These are phyloP conservation scores for Pardalotus punctatus DNA, from an alignment of 2,113 vertebrate genomes.

Conservation along the genomic window DNA sequence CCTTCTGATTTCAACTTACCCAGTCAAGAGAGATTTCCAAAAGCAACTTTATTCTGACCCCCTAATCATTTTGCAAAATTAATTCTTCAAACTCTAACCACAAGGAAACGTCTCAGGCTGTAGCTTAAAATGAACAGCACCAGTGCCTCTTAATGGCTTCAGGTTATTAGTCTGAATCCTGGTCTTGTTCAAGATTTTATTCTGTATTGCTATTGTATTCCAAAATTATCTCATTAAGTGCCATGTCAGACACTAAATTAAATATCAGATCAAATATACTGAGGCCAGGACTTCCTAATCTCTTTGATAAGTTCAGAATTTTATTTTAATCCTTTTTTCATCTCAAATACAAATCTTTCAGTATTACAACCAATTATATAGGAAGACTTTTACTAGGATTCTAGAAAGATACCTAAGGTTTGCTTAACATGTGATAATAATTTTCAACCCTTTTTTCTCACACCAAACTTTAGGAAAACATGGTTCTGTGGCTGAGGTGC, in stretches of 20 bases:
- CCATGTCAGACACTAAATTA: not conserved
- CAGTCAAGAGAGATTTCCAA: not conserved
- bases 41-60: not conserved
- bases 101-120: not conserved
- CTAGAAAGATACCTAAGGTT: not conserved
- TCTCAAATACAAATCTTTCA: not conserved
- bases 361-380: not conserved
- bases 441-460: not conserved
- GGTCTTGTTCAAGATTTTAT: not conserved
- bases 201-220: not conserved
- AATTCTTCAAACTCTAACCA: not conserved
- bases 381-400: not conserved
- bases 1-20: not conserved
- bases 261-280: not conserved
- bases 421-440: not conserved
- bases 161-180: not conserved
- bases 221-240: not conserved
- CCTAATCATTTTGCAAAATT: not conserved
- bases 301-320: not conserved
- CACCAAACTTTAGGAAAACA: not conserved
- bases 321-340: not conserved
- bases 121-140: not conserved
- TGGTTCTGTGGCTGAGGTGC: not conserved
- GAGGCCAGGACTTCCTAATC: not conserved
- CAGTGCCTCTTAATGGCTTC: not conserved